Conservation (phyloP, 1,140 invertebrate species). For the Spodoptera litura region DNA sequence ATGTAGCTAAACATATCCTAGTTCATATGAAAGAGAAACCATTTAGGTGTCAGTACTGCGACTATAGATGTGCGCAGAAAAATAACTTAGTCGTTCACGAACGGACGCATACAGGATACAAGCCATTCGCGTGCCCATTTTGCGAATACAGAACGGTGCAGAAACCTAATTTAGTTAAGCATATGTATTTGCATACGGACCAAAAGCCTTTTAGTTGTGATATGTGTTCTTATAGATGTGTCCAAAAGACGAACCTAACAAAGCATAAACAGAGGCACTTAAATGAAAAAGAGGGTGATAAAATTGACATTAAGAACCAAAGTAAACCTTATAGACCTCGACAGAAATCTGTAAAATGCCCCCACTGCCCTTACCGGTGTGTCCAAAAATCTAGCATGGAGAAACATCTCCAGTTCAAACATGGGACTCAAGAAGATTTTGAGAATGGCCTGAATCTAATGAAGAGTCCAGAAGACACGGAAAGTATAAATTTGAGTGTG, state of each 20-base stretch:
- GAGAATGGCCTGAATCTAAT: slow-evolving; percentile 28
- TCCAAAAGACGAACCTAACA: slow-evolving; percentile 84
- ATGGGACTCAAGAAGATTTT: slow-evolving; percentile 54
- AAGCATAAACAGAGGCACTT: slow-evolving; percentile 84
- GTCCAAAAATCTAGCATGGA: slow-evolving; percentile 81
- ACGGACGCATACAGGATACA: slow-evolving; percentile 87
- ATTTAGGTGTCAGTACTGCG: slow-evolving; percentile 90
- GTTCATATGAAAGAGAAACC: slow-evolving; percentile 92
- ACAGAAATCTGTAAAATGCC: slow-evolving; percentile 79
- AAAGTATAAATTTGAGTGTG: slow-evolving; percentile 74
- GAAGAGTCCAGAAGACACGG: slow-evolving; percentile 55
- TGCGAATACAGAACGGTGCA: slow-evolving; percentile 87
- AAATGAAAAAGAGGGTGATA: slow-evolving; percentile 80
- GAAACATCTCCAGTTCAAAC: slow-evolving; percentile 82
- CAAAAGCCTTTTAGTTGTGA: slow-evolving; percentile 89
- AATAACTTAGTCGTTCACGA: slow-evolving; percentile 86
- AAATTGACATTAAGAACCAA: slow-evolving; percentile 68
- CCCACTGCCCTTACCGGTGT: slow-evolving; percentile 78
- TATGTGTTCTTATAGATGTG: slow-evolving; percentile 86
- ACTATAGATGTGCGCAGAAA: slow-evolving; percentile 90
- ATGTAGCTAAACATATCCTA: slow-evolving; percentile 91
- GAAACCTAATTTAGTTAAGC: slow-evolving; percentile 88
- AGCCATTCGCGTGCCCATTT: slow-evolving; percentile 88
- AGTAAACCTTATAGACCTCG: slow-evolving; percentile 79
- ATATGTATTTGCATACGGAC: slow-evolving; percentile 89